Evolutionary conservation across 2,888 invertebrate genomes (phyloP).

Genomic region (Sminthurides aquaticus): DNA sequence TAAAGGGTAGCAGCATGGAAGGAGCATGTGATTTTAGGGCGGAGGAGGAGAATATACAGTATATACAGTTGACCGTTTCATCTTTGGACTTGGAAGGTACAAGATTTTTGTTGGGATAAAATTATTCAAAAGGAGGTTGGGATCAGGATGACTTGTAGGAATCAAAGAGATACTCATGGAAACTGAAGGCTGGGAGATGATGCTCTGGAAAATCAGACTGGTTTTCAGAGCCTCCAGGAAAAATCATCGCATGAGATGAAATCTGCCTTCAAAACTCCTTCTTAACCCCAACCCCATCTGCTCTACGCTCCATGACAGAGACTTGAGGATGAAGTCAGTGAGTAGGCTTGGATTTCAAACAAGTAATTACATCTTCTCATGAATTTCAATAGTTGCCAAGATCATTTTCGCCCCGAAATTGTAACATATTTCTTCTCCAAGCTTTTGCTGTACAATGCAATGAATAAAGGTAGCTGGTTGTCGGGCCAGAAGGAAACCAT

Average conservation of each 20-base stretch:
- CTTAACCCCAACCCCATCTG: conserved; percentile 17
- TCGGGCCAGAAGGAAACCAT: no score
- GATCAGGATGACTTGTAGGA: neutral
- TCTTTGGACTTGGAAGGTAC: no score
- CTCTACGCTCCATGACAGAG: neutral
- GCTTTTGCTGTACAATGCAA: no score
- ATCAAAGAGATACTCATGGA: neutral
- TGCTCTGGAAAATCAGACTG: conserved; percentile 27
- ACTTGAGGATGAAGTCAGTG: neutral
- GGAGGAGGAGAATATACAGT: no score
- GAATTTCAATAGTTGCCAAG: neutral
- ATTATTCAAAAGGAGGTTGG: neutral
- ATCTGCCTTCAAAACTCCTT: neutral
- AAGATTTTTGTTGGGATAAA: no score
- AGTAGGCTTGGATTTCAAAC: neutral
- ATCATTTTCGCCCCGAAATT: neutral
- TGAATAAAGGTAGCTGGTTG: neutral
- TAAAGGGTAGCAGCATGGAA: no score
- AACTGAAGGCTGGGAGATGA: neutral
- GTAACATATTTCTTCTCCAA: neutral
- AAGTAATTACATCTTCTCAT: neutral
- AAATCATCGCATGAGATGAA: conserved; percentile 24
- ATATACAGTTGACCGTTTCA: no score
- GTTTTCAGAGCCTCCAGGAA: conserved; percentile 37
- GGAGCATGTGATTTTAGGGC: no score